These are phyloP conservation scores for Diacarnus erythraeanus DNA, from an alignment of 37 sponge, comb jelly and placozoan species.

Conservation along the genomic window DNA sequence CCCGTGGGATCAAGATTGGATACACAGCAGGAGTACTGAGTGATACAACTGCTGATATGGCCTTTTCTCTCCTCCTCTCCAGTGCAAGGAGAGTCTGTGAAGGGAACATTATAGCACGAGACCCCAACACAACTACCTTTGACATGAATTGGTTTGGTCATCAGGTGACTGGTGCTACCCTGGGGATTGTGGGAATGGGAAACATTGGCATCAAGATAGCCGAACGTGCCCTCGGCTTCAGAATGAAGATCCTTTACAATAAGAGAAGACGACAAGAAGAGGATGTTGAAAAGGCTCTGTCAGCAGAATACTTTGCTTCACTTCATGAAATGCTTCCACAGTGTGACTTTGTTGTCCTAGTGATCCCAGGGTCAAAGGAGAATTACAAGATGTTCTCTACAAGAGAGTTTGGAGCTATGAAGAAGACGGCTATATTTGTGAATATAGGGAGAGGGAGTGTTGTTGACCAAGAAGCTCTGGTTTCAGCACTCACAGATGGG, in stretches of 20 bases:
- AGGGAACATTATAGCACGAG: slow-evolving; percentile 41
- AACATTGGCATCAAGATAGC: slow-evolving; percentile 79
- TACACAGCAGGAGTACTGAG: slow-evolving; percentile 40
- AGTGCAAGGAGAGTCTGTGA: slow-evolving; percentile 59
- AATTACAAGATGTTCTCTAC: slow-evolving; percentile 63
- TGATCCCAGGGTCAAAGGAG: slow-evolving; percentile 47
- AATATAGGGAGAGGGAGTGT: slow-evolving; percentile 71
- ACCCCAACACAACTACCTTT: slow-evolving; percentile 2
- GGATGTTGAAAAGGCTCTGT: slow-evolving; percentile 26
- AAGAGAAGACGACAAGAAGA: slow-evolving; percentile 39
- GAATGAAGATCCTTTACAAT: slow-evolving; percentile 82
- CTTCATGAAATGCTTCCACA: slow-evolving; percentile 51
- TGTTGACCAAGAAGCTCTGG: slow-evolving; percentile 88
- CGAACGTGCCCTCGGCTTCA: slow-evolving; percentile 67
- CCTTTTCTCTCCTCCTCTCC: slow-evolving; percentile 62
- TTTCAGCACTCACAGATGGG: slow-evolving; percentile 36
- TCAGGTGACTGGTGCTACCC: slow-evolving; percentile 58
- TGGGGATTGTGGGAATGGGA: slow-evolving; percentile 89
- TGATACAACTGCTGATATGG: slow-evolving; percentile 76
- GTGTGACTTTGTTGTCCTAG: slow-evolving; percentile 75
- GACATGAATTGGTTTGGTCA: slow-evolving; percentile 37
- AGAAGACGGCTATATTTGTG: slow-evolving; percentile 63
- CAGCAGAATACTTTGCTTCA: slow-evolving; percentile 42
- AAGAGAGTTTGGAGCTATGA: slow-evolving; percentile 68
- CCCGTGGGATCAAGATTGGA: slow-evolving; percentile 47